phyloP scores from a whole-genome alignment of 1,140 invertebrate genomes.

The Hetaerina americana region DNA sequence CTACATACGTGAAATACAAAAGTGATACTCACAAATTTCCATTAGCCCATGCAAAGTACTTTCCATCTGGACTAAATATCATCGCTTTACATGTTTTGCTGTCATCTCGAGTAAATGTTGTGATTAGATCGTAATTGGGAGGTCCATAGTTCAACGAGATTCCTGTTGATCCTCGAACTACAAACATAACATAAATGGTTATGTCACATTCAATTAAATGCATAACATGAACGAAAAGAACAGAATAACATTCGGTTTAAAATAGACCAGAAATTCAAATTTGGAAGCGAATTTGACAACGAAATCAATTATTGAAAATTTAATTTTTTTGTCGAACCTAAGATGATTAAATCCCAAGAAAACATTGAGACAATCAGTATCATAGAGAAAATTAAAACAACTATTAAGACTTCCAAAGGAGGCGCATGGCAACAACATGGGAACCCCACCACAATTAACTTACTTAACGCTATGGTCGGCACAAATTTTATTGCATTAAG shows the following conservation, averaged over 20 bases:
- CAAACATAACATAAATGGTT: not conserved
- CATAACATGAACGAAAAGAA: too few species aligned
- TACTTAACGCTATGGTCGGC: not conserved
- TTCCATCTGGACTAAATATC: conserved; percentile 49
- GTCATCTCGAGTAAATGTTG: conserved; percentile 43
- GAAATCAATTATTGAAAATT: not conserved
- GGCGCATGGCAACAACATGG: not conserved
- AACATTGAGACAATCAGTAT: not conserved
- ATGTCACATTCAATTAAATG: not conserved
- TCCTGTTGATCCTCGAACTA: conserved; percentile 39
- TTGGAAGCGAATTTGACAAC: not conserved
- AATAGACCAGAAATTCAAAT: not conserved
- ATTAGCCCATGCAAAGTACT: conserved; percentile 53
- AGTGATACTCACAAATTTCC: conserved; percentile 32
- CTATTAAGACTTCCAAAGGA: not conserved
- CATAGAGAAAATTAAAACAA: not conserved
- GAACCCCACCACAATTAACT: not conserved
- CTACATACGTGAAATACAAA: too few species aligned
- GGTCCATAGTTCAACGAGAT: conserved; percentile 34
- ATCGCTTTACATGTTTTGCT: conserved; percentile 49
- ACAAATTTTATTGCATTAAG: not conserved
- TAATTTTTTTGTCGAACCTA: not conserved
- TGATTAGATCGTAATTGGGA: conserved; percentile 38
- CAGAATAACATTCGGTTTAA: not conserved
- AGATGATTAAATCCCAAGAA: too few species aligned